Evolutionary conservation across 1,140 invertebrate genomes (phyloP).

Genomic region (Monochamus saltuarius): DNA sequence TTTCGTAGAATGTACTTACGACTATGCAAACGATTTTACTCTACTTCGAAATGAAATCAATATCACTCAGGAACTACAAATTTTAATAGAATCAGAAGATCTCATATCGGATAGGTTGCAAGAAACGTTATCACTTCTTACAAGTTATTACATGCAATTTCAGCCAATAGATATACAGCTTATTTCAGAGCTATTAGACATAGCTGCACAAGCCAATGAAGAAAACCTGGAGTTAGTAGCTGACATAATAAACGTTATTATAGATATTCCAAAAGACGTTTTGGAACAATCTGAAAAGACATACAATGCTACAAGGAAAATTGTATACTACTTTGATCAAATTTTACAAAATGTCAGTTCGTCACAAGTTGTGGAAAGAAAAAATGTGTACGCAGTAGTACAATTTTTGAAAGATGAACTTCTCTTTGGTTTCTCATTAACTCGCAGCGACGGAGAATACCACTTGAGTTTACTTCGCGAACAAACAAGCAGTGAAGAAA

Average conservation of each 20-base stretch:
- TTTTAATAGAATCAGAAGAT: no score
- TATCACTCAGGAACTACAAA: no score
- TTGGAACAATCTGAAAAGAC: conserved; percentile 1
- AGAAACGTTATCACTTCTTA: no score
- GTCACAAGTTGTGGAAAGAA: no score
- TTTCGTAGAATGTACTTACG: no score
- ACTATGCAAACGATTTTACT: no score
- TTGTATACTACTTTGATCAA: conserved; percentile 3
- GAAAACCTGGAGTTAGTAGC: neutral
- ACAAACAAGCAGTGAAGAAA: no score
- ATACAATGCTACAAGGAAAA: conserved; percentile 14
- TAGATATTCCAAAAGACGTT: neutral
- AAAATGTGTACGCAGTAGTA: neutral
- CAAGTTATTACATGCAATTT: no score
- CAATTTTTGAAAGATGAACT: neutral
- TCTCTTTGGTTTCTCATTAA: neutral
- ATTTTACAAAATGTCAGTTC: neutral
- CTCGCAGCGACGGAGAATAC: neutral
- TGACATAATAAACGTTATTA: conserved; percentile 7
- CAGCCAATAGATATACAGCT: no score
- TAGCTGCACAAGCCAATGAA: neutral
- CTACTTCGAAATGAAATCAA: no score
- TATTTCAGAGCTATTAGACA: no score
- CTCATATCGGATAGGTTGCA: no score
- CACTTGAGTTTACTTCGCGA: neutral